These are phyloP conservation scores for Apodemus agrarius DNA, from an alignment of 2,797 vertebrate species.

Conservation along the genomic window DNA sequence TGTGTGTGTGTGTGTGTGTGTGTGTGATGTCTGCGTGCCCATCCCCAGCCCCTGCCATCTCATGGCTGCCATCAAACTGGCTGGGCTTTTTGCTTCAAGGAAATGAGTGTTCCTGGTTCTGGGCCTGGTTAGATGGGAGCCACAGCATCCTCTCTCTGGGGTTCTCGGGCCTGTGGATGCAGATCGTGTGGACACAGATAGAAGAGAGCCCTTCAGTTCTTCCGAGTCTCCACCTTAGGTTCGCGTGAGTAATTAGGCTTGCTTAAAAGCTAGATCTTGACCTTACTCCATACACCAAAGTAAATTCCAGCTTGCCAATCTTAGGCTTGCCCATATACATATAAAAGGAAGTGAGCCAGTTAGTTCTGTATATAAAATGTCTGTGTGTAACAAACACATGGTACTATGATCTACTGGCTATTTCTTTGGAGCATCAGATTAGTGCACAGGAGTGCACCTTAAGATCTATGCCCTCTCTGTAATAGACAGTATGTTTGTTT, in stretches of 20 bases:
- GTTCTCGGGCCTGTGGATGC: not conserved
- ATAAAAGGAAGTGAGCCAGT: not conserved
- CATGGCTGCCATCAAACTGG: not conserved
- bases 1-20: no score
- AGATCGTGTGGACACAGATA: not conserved
- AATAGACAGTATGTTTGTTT: constrained; percentile 32
- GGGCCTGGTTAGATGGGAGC: not conserved
- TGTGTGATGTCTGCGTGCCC: not conserved
- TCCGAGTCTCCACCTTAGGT: not conserved
- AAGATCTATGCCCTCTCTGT: not conserved
- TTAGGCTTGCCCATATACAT: not conserved
- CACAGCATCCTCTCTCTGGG: no score
- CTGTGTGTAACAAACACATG: not conserved
- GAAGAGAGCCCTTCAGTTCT: not conserved
- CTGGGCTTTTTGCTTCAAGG: not conserved
- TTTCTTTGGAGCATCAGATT: not conserved
- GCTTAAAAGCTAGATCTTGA: not conserved
- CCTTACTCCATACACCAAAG: not conserved
- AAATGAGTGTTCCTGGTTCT: not conserved
- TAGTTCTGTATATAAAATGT: not conserved
- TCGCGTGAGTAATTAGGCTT: not conserved
- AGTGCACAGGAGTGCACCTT: not conserved
- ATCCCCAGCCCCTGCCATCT: not conserved
- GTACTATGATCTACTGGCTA: not conserved
- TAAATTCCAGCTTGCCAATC: not conserved